Evolutionary conservation across 92 coral and sea anemone genomes (phyloP).

Genomic region (Scolanthus callimorphus): DNA sequence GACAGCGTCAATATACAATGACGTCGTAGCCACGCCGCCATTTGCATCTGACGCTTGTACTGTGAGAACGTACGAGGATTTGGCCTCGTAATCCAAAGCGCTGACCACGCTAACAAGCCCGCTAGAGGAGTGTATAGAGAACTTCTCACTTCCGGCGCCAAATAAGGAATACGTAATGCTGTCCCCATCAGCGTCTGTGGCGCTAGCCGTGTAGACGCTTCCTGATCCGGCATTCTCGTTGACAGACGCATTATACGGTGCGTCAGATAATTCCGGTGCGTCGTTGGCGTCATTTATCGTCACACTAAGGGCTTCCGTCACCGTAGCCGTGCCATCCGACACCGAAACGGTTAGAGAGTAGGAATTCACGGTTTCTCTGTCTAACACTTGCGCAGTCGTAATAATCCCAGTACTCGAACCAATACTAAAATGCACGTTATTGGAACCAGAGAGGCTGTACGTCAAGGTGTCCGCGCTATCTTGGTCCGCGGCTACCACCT

Average conservation of each 20-base stretch:
- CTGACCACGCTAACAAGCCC: slow-evolving; percentile 22
- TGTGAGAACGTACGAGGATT: slow-evolving; percentile 28
- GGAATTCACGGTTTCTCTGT: slow-evolving; percentile 40
- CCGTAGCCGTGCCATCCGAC: slow-evolving; percentile 37
- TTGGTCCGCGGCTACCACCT: slow-evolving; percentile 31
- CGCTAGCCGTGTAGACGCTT: slow-evolving; percentile 35
- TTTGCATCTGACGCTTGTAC: slow-evolving; percentile 21
- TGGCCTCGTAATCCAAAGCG: slow-evolving; percentile 37
- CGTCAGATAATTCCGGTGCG: slow-evolving; percentile 34
- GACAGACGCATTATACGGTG: slow-evolving; percentile 35
- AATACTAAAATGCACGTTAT: slow-evolving; percentile 25
- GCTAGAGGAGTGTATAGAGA: slow-evolving; percentile 27
- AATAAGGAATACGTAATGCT: slow-evolving; percentile 24
- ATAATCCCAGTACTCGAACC: slow-evolving; percentile 37
- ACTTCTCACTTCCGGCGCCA: slow-evolving; percentile 36
- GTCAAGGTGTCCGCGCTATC: slow-evolving; percentile 36
- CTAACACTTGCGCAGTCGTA: slow-evolving; percentile 30
- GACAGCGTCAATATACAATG: slow-evolving; percentile 39
- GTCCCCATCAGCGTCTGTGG: slow-evolving; percentile 53
- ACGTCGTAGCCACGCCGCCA: slow-evolving; percentile 30
- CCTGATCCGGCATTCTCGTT: slow-evolving; percentile 33
- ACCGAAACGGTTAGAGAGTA: slow-evolving; percentile 32
- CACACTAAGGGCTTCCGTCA: slow-evolving; percentile 16
- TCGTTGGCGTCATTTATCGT: slow-evolving; percentile 23
- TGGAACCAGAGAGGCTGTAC: slow-evolving; percentile 32